phyloP scores from a whole-genome alignment of 2,888 invertebrate genomes.

The Ligdia adustata region DNA sequence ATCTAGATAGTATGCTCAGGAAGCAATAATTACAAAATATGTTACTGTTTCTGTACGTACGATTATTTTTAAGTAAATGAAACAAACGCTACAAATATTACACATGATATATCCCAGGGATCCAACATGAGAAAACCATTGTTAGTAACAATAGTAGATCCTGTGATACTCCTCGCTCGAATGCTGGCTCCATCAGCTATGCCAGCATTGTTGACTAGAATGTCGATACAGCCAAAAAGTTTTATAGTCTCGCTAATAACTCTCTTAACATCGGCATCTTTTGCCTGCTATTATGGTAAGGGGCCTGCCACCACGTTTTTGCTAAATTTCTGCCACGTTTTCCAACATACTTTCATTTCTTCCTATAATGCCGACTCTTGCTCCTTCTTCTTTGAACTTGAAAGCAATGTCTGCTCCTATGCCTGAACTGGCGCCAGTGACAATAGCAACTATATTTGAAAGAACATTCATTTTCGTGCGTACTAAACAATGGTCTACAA shows the following conservation, averaged over 20 bases:
- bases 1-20: too few relatives aligned
- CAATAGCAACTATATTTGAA: constrained; percentile 41
- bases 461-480: constrained; percentile 38
- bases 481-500: background rate
- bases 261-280: constrained; percentile 36
- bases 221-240: constrained; percentile 45
- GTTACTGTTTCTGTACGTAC: too few relatives aligned
- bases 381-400: constrained; percentile 35
- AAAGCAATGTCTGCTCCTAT: constrained; percentile 42
- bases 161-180: too few relatives aligned
- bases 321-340: constrained; percentile 36
- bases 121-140: too few relatives aligned
- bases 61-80: too few relatives aligned
- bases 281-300: constrained; percentile 42
- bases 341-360: constrained; percentile 43
- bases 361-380: constrained; percentile 41
- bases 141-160: too few relatives aligned
- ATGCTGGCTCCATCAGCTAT: constrained; percentile 33
- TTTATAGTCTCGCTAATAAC: constrained; percentile 38
- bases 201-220: constrained; percentile 52
- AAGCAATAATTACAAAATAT: too few relatives aligned
- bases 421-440: constrained; percentile 45
- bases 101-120: too few relatives aligned
- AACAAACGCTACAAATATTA: too few relatives aligned
- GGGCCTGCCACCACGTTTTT: constrained; percentile 36